Percentiles rank a stretch among this genome's conserved stretches.
These are phyloP conservation scores for Taenaris catops DNA, from an alignment of 2,888 invertebrate genomes.

Conservation along the genomic window DNA sequence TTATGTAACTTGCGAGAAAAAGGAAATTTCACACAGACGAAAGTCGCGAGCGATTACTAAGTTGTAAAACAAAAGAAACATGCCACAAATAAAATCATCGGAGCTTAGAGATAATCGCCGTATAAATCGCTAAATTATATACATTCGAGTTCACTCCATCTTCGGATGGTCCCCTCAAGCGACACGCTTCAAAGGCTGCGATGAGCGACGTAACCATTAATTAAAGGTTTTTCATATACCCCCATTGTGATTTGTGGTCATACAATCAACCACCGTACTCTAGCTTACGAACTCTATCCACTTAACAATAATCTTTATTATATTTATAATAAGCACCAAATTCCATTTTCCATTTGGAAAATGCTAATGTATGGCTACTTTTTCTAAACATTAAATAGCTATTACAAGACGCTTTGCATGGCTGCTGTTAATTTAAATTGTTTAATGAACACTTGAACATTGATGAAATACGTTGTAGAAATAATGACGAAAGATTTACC, in stretches of 20 bases:
- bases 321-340: not conserved
- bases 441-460: constrained; percentile 18
- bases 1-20: too few relatives aligned
- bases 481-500: constrained; percentile 1
- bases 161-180: constrained; percentile 32
- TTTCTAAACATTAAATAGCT: constrained; percentile 9
- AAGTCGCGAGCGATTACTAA: too few relatives aligned
- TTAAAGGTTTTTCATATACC: constrained; percentile 39
- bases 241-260: constrained; percentile 32
- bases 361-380: not conserved
- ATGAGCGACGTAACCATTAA: constrained; percentile 44
- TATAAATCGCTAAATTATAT: constrained; percentile 27
- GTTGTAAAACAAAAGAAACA: too few relatives aligned
- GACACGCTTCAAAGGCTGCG: constrained; percentile 33
- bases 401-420: constrained; percentile 18
- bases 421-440: constrained; percentile 20
- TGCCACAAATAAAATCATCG: constrained; percentile 15
- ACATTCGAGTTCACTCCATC: constrained; percentile 29
- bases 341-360: not conserved
- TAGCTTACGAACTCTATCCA: too few relatives aligned
- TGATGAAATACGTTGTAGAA: constrained; percentile 7
- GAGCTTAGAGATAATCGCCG: constrained; percentile 16
- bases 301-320: constrained; percentile 1
- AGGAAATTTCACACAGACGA: too few relatives aligned
- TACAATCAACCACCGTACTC: constrained; percentile 8